These are phyloP conservation scores for Myxocyprinus asiaticus DNA, from an alignment of 2,113 vertebrate species.

Conservation along the genomic window DNA sequence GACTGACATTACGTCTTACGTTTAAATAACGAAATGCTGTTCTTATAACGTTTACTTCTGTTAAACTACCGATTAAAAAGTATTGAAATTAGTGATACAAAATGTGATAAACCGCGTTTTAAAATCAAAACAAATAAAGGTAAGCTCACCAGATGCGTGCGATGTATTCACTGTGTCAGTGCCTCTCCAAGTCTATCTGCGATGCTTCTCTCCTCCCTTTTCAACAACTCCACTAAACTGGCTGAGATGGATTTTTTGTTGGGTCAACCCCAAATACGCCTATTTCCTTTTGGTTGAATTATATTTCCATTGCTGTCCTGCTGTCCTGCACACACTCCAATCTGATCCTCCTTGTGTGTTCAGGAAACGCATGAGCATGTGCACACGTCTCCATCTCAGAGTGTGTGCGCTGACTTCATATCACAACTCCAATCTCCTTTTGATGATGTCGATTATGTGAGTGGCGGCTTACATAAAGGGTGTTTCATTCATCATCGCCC, in stretches of 20 bases:
- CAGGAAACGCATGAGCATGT: slow-evolving; percentile 19
- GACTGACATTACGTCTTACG: too few species aligned
- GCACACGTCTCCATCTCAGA: slow-evolving; percentile 16
- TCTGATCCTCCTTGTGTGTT: slow-evolving; percentile 64
- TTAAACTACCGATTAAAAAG: too few species aligned
- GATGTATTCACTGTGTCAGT: too few species aligned
- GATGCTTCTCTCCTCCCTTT: background rate
- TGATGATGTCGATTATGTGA: slow-evolving; percentile 13
- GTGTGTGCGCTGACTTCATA: slow-evolving; percentile 19
- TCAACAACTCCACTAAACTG: too few species aligned
- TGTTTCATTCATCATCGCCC: slow-evolving; percentile 27
- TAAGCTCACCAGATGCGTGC: slow-evolving; percentile 10
- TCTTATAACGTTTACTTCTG: too few species aligned
- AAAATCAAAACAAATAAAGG: background rate
- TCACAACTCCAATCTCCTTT: slow-evolving; percentile 10
- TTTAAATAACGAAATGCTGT: too few species aligned
- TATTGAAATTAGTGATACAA: too few species aligned
- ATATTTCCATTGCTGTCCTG: slow-evolving; percentile 57
- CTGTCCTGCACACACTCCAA: slow-evolving; percentile 49
- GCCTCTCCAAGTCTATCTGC: background rate
- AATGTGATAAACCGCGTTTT: too few species aligned
- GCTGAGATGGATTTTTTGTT: slow-evolving; percentile 15
- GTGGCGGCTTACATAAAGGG: too few species aligned
- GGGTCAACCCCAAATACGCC: slow-evolving; percentile 57
- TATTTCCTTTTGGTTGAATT: slow-evolving; percentile 72